Evolutionary conservation across 2,797 vertebrate genomes (phyloP).

Genomic region (Platalea minor): DNA sequence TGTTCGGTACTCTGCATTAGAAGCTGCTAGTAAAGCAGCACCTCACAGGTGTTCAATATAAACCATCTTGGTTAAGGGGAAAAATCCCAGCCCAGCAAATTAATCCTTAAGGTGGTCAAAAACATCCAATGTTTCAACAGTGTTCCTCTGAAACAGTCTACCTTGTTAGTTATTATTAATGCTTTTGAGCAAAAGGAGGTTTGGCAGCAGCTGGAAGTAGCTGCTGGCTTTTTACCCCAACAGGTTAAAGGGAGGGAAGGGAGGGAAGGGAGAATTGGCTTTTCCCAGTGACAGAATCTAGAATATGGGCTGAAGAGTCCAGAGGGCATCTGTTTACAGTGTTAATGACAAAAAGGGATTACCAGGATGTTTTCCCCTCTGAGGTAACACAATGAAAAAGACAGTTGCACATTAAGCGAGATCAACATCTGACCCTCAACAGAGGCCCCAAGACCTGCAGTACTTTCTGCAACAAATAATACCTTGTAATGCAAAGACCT

Average conservation of each 20-base stretch:
- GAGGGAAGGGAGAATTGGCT: neutral
- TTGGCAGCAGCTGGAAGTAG: neutral
- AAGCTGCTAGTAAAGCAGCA: neutral
- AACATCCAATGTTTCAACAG: fast-evolving
- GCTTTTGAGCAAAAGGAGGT: neutral
- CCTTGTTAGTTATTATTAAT: neutral
- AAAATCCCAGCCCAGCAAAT: neutral
- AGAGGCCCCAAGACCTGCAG: neutral
- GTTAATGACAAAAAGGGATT: neutral
- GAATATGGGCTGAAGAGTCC: neutral
- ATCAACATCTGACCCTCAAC: neutral
- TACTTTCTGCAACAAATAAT: neutral
- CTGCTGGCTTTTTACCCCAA: neutral
- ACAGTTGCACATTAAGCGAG: neutral
- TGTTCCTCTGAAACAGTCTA: neutral
- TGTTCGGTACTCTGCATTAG: neutral
- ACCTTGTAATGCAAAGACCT: neutral
- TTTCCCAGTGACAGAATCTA: neutral
- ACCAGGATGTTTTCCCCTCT: neutral
- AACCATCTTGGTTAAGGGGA: neutral
- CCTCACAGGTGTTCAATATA: neutral
- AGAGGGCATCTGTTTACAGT: neutral
- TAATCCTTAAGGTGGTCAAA: neutral
- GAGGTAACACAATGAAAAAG: neutral
- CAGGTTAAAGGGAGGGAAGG: neutral